phyloP scores from a whole-genome alignment of 1,140 invertebrate species.

The Agrypnia vestita region DNA sequence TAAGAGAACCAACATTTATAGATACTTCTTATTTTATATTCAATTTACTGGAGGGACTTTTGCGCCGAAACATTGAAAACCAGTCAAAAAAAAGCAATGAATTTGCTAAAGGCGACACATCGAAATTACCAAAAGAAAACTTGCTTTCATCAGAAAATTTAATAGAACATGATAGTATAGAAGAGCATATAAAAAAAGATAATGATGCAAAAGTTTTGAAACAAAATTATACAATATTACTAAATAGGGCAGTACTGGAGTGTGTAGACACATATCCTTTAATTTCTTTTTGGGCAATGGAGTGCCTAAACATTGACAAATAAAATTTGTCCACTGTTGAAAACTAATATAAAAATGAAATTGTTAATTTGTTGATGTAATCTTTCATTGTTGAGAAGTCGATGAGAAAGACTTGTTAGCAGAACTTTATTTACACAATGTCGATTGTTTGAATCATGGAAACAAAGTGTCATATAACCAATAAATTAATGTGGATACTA shows the following conservation, averaged over 20 bases:
- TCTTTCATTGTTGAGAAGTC: background rate
- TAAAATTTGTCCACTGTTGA: background rate
- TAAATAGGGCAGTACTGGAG: conserved; percentile 47
- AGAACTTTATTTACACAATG: no score
- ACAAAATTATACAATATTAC: conserved; percentile 30
- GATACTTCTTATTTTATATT: conserved; percentile 46
- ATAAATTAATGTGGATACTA: no score
- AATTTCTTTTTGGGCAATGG: conserved; percentile 55
- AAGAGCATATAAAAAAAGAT: conserved; percentile 17
- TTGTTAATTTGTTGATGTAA: background rate
- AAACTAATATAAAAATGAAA: no score
- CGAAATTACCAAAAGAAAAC: background rate
- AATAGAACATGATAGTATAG: conserved; percentile 8
- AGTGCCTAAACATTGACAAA: conserved; percentile 46
- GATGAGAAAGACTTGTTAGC: no score
- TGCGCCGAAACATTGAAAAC: conserved; percentile 5
- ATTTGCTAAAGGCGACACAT: background rate
- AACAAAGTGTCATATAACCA: no score
- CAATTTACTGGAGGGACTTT: conserved; percentile 19
- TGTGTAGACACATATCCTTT: conserved; percentile 56
- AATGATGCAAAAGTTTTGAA: conserved; percentile 38
- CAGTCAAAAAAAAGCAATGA: background rate
- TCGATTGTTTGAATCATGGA: no score
- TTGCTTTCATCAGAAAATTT: background rate
- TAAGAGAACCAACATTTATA: conserved; percentile 26